Conservation (phyloP, 2,113 vertebrate genomes). For the Salvelinus fontinalis region DNA sequence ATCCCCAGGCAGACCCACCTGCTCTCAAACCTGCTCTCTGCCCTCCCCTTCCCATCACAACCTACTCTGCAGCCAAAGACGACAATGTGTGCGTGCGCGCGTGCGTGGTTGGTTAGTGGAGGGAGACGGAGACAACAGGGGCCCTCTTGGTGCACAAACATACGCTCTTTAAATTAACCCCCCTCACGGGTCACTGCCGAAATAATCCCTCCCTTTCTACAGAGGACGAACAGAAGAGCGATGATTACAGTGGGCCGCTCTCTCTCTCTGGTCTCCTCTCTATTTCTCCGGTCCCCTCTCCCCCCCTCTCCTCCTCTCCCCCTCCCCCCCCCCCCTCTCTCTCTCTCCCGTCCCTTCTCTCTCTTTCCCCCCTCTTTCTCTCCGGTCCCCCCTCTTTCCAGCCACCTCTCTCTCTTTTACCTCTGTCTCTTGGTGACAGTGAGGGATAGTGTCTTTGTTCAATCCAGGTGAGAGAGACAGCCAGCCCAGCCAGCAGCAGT, state of each 20-base stretch:
- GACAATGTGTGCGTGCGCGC: neutral
- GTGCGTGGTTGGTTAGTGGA: neutral
- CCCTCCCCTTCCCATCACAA: neutral
- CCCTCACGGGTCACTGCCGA: slow-evolving; percentile 40
- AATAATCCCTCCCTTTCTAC: slow-evolving; percentile 32
- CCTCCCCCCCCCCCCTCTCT: no score
- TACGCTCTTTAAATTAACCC: neutral
- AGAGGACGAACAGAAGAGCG: neutral
- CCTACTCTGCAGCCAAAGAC: neutral
- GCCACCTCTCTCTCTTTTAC: slow-evolving; percentile 16
- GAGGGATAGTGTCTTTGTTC: slow-evolving; percentile 52
- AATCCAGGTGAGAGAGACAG: slow-evolving; percentile 14
- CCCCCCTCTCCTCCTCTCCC: neutral
- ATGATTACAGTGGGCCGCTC: neutral
- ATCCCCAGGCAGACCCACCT: slow-evolving; percentile 39
- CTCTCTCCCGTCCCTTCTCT: no score
- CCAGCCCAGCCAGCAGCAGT: neutral
- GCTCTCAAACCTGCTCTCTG: slow-evolving; percentile 17
- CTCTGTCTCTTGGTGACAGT: slow-evolving; percentile 43
- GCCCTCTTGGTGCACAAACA: slow-evolving; percentile 43
- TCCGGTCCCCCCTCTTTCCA: neutral
- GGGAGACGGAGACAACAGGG: neutral
- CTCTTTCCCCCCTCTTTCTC: neutral
- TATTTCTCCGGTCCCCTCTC: neutral
- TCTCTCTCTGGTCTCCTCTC: slow-evolving; percentile 20